Evolutionary conservation across 2,888 invertebrate genomes (phyloP).

Genomic region (Dione juno): DNA sequence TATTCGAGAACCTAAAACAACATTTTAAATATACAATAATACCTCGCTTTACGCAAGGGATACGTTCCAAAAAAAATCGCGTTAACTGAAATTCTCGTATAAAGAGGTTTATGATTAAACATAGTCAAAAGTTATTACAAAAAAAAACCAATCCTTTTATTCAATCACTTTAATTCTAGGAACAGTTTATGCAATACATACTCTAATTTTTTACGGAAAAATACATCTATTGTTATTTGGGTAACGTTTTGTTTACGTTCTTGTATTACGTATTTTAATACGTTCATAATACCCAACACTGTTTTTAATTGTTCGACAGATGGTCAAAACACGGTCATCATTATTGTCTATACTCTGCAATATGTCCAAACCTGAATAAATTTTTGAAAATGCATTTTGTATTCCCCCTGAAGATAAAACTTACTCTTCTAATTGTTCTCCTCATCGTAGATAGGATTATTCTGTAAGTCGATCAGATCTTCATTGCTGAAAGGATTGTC

Average conservation of each 20-base stretch:
- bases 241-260: conserved; percentile 4
- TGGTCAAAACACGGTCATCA: conserved; percentile 2
- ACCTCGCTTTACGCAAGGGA: conserved; percentile 1
- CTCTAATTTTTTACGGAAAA: conserved; percentile 29
- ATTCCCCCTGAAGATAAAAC: conserved; percentile 44
- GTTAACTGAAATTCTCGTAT: conserved; percentile 31
- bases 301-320: neutral
- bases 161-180: conserved; percentile 11
- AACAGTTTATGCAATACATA: neutral
- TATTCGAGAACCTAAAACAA: conserved; percentile 75
- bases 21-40: neutral
- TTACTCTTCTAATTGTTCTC: conserved; percentile 45
- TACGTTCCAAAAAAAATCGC: conserved; percentile 26
- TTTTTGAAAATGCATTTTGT: conserved; percentile 37
- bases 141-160: conserved; percentile 6
- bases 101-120: conserved; percentile 32
- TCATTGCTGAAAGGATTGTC: conserved; percentile 46
- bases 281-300: too few relatives aligned
- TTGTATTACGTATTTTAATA: conserved; percentile 10
- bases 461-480: conserved; percentile 43
- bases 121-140: conserved; percentile 23
- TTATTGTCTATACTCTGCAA: conserved; percentile 37
- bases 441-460: conserved; percentile 45
- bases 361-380: conserved; percentile 38
- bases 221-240: conserved; percentile 36